Percentiles rank a stretch among this genome's conserved stretches.
Conservation (phyloP, 2,888 invertebrate genomes). For the Brenthis daphne region DNA sequence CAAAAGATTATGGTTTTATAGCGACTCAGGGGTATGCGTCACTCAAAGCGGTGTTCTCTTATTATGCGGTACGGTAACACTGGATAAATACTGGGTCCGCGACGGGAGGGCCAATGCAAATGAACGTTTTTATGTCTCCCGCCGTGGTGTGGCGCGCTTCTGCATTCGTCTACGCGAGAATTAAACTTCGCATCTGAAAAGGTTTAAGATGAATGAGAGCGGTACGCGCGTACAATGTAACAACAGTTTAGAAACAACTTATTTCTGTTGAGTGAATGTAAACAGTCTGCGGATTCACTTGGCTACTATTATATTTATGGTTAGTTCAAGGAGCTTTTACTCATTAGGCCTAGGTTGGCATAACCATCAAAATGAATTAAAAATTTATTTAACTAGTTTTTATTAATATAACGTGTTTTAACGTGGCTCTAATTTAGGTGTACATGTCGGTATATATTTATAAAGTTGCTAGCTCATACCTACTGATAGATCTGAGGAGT, state of each 20-base stretch:
- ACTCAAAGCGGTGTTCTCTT: slow-evolving; percentile 67
- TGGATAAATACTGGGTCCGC: slow-evolving; percentile 68
- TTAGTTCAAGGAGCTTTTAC: slow-evolving; percentile 36
- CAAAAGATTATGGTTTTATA: slow-evolving; percentile 61
- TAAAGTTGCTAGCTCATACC: too few species aligned
- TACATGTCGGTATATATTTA: too few species aligned
- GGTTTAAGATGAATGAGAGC: slow-evolving; percentile 76
- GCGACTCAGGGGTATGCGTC: slow-evolving; percentile 54
- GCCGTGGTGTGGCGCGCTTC: slow-evolving; percentile 47
- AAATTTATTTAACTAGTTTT: slow-evolving; percentile 1
- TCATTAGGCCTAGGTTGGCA: slow-evolving; percentile 2
- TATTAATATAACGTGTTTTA: background rate
- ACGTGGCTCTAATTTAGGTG: too few species aligned
- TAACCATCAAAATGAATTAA: background rate
- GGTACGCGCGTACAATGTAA: slow-evolving; percentile 68
- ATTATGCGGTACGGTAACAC: slow-evolving; percentile 69
- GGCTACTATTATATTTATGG: slow-evolving; percentile 48
- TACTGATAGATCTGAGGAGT: too few species aligned
- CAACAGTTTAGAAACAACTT: slow-evolving; percentile 74
- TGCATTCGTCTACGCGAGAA: slow-evolving; percentile 68
- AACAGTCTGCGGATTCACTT: slow-evolving; percentile 67
- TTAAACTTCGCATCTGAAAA: slow-evolving; percentile 74
- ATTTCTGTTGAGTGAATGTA: slow-evolving; percentile 66
- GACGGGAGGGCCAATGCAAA: slow-evolving; percentile 70
- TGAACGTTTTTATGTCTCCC: slow-evolving; percentile 71